A percentile compares a stretch with the other conserved stretches of the same genome.
Evolutionary conservation across 30 jellyfish, hydroid and myxozoan genomes (phyloP).

Genomic region (Morbakka virulenta): DNA sequence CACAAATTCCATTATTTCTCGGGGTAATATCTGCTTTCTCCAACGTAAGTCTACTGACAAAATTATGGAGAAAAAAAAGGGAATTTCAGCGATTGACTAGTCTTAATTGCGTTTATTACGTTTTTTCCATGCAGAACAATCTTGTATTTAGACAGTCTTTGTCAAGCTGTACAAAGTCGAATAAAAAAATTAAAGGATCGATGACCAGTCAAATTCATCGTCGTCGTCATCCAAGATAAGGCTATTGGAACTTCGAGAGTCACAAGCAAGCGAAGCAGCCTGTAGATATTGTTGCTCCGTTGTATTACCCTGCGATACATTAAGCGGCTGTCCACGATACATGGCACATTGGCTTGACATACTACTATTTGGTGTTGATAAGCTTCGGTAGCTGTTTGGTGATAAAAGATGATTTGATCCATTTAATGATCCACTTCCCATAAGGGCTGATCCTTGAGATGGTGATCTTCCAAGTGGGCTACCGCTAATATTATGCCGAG

Average conservation of each 20-base stretch:
- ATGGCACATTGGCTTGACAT: neutral
- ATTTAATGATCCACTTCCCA: conserved; percentile 49
- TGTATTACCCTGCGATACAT: neutral
- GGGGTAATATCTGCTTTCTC: no score
- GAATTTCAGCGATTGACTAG: no score
- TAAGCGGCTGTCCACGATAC: neutral
- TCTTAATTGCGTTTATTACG: no score
- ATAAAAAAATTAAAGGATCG: conserved; percentile 43
- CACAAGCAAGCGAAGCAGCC: conserved; percentile 35
- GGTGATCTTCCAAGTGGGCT: conserved; percentile 29
- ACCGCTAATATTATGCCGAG: neutral
- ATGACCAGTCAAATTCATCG: conserved; percentile 90
- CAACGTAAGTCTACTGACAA: no score
- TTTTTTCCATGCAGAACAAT: no score
- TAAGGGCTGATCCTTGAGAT: conserved; percentile 8
- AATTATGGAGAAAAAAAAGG: no score
- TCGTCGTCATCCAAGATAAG: conserved; percentile 71
- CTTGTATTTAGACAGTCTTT: no score
- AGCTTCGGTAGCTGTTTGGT: conserved; percentile 11
- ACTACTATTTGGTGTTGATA: conserved; percentile 23
- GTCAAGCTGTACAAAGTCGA: neutral
- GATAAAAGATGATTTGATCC: conserved; percentile 7
- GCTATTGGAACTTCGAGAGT: neutral
- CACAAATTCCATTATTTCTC: no score
- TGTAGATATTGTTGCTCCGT: conserved; percentile 59